These are phyloP conservation scores for Yponomeuta sedellus DNA, from an alignment of 2,888 invertebrate species.

Conservation along the genomic window DNA sequence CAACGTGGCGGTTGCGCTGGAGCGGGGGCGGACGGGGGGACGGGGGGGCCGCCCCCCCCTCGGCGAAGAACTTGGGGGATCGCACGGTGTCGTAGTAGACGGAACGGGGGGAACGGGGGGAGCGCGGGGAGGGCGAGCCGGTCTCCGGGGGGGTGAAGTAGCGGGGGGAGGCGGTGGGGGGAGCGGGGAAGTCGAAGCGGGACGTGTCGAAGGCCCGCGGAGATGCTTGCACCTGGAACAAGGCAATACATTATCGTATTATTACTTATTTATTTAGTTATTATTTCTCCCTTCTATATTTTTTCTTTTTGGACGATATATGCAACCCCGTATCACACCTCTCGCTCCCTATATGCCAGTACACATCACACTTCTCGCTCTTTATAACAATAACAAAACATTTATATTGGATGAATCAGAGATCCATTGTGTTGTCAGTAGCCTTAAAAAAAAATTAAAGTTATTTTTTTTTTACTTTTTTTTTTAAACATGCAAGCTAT, in stretches of 20 bases:
- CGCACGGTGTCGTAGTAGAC: conserved; percentile 65
- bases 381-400: too few species aligned
- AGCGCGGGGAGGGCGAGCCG: conserved; percentile 59
- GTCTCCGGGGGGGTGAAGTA: conserved; percentile 68
- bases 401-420: too few species aligned
- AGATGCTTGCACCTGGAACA: conserved; percentile 64
- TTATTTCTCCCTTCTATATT: too few species aligned
- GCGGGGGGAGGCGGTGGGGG: conserved; percentile 56
- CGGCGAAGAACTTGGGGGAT: conserved; percentile 66
- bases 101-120: conserved; percentile 64
- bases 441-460: too few species aligned
- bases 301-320: too few species aligned
- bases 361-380: conserved; percentile 67
- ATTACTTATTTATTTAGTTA: too few species aligned
- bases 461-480: too few species aligned
- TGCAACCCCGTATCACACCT: conserved; percentile 54
- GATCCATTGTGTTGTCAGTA: too few species aligned
- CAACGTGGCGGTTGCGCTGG: conserved; percentile 27
- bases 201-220: conserved; percentile 62
- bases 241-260: too few species aligned
- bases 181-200: conserved; percentile 65
- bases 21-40: conserved; percentile 58
- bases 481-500: too few species aligned
- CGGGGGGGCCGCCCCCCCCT: conserved; percentile 39
- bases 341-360: conserved; percentile 59